phyloP scores from a whole-genome alignment of 1,140 invertebrate species.

The Eumaeus atala region DNA sequence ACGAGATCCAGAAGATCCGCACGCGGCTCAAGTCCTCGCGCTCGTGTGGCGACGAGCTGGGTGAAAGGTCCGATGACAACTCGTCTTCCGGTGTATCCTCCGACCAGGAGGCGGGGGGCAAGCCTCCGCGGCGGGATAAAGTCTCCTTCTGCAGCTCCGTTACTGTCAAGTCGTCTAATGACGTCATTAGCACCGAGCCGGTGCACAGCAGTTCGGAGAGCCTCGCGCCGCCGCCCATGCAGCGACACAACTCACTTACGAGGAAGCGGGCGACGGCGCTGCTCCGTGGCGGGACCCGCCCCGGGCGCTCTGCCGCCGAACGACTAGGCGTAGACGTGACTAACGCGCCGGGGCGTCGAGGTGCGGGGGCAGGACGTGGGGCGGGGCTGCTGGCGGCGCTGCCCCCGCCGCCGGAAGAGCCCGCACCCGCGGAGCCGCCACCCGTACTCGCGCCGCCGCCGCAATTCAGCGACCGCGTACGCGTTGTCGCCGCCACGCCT shows the following conservation, averaged over 20 bases:
- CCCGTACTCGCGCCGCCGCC: constrained; percentile 79
- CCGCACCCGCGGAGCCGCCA: constrained; percentile 71
- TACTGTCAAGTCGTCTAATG: constrained; percentile 69
- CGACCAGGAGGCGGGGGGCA: constrained; percentile 80
- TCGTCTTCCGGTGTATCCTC: constrained; percentile 90
- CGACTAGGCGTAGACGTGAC: constrained; percentile 59
- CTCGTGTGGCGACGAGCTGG: constrained; percentile 87
- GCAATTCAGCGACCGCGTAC: constrained; percentile 82
- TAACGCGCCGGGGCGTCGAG: constrained; percentile 43
- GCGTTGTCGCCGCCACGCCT: constrained; percentile 86
- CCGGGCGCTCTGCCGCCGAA: constrained; percentile 61
- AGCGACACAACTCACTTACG: constrained; percentile 76
- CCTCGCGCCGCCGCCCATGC: constrained; percentile 62
- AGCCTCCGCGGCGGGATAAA: constrained; percentile 55
- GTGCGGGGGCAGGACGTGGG: constrained; percentile 13
- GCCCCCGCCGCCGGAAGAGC: constrained; percentile 84
- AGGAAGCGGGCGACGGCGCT: constrained; percentile 74
- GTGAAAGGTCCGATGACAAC: constrained; percentile 85
- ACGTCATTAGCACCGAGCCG: constrained; percentile 72
- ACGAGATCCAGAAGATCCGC: constrained; percentile 90
- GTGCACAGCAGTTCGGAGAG: constrained; percentile 65
- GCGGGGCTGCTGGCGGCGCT: constrained; percentile 86
- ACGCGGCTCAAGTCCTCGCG: constrained; percentile 88
- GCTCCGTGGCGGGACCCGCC: constrained; percentile 47
- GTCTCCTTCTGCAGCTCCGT: constrained; percentile 71